Conservation (phyloP, 2,888 invertebrate genomes). For the Aleiodes alternator region DNA sequence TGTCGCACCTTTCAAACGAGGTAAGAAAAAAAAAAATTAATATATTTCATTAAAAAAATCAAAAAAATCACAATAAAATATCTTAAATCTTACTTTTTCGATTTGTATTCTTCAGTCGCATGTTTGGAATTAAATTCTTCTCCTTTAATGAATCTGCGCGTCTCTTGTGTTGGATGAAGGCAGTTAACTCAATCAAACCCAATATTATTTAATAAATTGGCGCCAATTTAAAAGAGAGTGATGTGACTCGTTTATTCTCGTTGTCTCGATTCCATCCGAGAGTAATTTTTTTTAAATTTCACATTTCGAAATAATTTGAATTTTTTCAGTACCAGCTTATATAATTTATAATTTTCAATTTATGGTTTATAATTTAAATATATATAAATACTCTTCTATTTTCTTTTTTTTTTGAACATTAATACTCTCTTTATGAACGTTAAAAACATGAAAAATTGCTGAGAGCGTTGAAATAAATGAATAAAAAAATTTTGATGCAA, state of each 20-base stretch:
- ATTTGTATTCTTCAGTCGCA: too few relatives aligned
- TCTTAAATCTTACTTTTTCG: neutral
- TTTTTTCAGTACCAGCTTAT: neutral
- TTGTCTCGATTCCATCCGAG: slow-evolving; percentile 8
- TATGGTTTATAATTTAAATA: too few relatives aligned
- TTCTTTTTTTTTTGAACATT: too few relatives aligned
- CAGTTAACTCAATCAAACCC: slow-evolving; percentile 22
- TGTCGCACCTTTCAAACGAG: slow-evolving; percentile 75
- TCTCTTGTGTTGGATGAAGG: neutral
- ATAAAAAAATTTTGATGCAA: neutral
- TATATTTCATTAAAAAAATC: neutral
- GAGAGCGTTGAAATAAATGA: too few relatives aligned
- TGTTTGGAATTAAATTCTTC: neutral
- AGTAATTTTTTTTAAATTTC: neutral
- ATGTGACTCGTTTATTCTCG: slow-evolving; percentile 30
- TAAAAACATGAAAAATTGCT: too few relatives aligned
- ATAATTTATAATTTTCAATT: too few relatives aligned
- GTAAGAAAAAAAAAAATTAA: slow-evolving; percentile 59
- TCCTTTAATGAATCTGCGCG: neutral
- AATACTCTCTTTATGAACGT: too few relatives aligned
- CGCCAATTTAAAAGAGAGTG: slow-evolving; percentile 28
- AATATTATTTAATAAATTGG: slow-evolving; percentile 28
- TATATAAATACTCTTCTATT: too few relatives aligned
- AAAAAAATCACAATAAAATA: neutral
- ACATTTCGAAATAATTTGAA: neutral